Evolutionary conservation across 2,113 vertebrate species (phyloP), one percentile per base, ranked within the genome.

Genomic region (Meriones unguiculatus): DNA sequence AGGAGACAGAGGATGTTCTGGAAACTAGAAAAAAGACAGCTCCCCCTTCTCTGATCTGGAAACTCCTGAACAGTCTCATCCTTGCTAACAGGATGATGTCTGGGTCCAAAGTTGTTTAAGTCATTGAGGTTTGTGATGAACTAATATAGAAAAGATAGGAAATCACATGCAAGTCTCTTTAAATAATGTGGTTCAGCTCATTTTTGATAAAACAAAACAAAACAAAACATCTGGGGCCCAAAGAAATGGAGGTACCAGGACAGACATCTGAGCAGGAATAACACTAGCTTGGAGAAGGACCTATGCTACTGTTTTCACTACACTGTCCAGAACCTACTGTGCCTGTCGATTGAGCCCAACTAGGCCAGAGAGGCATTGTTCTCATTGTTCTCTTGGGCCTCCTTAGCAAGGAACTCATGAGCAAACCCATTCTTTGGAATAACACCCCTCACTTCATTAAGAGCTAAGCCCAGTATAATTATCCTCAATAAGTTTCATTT

Each of bases 161-260:
- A 91, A 52, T 24, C 5, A 1, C 35, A 41, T 4, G 18, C 20
- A 24, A 20, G 1, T 4, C 0, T 3, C 3, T 7, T 50, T 24
- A 73, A 50, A 46, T 18, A 17, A 76, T 41, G 50, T 0, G 6
- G n/a, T 10, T 32, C 25, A n/a, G 4, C 8, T n/a, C 18, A 24
- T 57, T 35, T 24, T 12, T 84, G 46, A 35, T 1, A 22, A 46
- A 46, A 46, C 46, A 46, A 46, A 46, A 46, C 46, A 46, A 46
- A 46, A 46, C 46, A 46, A 46, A 46, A 46, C 24, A 41, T 17
- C 11, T 2, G 12, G 7, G 25, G 57, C 9, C 32, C 67, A 65
- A 73, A 30, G 75, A 32, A 38, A 46, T 9, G 9, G 25, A 38
- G 41, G 22, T 0, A 14, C 52, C 54, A 22, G 28, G 18, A 11